Evolutionary conservation across 2,113 vertebrate genomes (phyloP), one percentile per base, ranked within the genome.

Genomic region (Esox niger): DNA sequence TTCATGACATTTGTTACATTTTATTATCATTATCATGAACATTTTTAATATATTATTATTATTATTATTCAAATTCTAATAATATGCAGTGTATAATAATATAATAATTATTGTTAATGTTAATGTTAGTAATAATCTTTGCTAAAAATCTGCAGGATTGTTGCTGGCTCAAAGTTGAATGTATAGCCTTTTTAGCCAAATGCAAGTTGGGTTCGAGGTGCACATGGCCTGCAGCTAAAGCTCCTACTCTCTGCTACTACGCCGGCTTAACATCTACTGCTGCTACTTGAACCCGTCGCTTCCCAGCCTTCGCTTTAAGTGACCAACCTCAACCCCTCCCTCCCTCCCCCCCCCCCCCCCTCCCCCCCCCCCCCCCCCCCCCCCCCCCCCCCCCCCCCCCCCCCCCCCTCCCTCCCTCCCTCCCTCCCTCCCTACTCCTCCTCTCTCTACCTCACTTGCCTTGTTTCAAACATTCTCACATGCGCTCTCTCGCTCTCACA

Each of bases 281-380:
- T 87, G 83, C 88, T 89, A 81, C 86, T 84, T 85, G 80, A 86
- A 88, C 79, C 81, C 77, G 71, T 78, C 80, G 82, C 85, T 85
- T 89, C 81, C 80, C 82, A 89, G 81, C 88, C 86, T 87, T 87
- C 66, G 70, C 82, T 81, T 90, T 76, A 83, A 90, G 87, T 91
- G 90, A 92, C 84, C 59, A 89, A 77, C 82, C 79, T 61, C 82
- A 85, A 83, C 76, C 76, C 83, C 84, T 78, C 88, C 75, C 88
- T 82, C 83, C 78, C 75, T 80, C 72, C 86, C 55, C 79, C 73
- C 76, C 70, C 74, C 65, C 68, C 74, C 81, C 8, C 75, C 76
- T 76, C 71, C 63, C 78, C 20, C 65, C 74, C 81, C 64, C 47
- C 71, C 74, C 73, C 73, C 33, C 30, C 75, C 68, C 81, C 78